Conservation (phyloP, 2,113 vertebrate species). For the Strigops habroptila region DNA sequence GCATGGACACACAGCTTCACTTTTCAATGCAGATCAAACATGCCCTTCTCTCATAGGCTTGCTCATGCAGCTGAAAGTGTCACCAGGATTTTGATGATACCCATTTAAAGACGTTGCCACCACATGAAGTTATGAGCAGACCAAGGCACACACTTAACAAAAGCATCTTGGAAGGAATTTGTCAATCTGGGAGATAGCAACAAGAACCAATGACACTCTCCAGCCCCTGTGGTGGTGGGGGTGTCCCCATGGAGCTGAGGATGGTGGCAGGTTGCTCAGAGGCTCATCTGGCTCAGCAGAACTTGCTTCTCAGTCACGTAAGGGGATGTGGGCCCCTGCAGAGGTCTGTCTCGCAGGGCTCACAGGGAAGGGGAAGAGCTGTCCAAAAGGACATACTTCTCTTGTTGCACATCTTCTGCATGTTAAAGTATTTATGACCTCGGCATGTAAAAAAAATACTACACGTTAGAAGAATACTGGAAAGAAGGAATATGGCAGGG, state of each 20-base stretch:
- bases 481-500: neutral
- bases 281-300: neutral
- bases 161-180: neutral
- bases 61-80: fast-evolving
- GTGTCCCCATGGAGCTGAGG: neutral
- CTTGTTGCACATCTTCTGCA: neutral
- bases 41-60: too few species aligned
- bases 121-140: neutral
- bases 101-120: fast-evolving
- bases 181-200: neutral
- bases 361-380: neutral
- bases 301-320: fast-evolving
- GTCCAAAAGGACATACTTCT: neutral
- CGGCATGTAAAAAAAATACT: neutral
- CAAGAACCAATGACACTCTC: neutral
- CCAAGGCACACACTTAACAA: too few species aligned
- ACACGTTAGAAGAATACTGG: conserved; percentile 6
- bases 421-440: conserved; percentile 36
- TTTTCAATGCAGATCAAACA: neutral
- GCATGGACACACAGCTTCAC: neutral
- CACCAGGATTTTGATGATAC: too few species aligned
- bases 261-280: fast-evolving
- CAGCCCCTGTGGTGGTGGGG: fast-evolving
- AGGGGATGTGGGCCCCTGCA: neutral
- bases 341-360: neutral